Percentiles rank a stretch among this genome's conserved stretches.
These are phyloP conservation scores for Miltochrista miniata DNA, from an alignment of 2,888 invertebrate species.

Conservation along the genomic window DNA sequence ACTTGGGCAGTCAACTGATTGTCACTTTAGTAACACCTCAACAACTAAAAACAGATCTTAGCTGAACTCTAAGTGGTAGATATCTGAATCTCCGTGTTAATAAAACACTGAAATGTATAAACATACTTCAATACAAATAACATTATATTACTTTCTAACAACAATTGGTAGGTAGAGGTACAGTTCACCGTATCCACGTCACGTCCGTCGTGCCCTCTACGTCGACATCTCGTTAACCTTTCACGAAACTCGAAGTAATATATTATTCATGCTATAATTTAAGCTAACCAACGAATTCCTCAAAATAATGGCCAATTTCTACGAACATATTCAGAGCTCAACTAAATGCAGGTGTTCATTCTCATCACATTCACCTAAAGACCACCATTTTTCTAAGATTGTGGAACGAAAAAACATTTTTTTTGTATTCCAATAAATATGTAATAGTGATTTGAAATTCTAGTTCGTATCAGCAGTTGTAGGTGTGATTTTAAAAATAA, in stretches of 20 bases:
- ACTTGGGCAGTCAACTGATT: too few relatives aligned
- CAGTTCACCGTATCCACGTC: slow-evolving; percentile 29
- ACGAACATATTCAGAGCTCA: slow-evolving; percentile 12
- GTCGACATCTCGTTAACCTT: slow-evolving; percentile 70
- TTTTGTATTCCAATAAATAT: slow-evolving; percentile 25
- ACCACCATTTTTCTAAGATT: slow-evolving; percentile 35
- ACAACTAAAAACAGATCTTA: too few relatives aligned
- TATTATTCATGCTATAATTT: slow-evolving; percentile 66
- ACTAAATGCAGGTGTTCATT: slow-evolving; percentile 39
- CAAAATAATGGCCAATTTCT: slow-evolving; percentile 28
- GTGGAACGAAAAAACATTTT: slow-evolving; percentile 27
- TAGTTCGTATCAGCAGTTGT: slow-evolving; percentile 1
- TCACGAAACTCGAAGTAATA: slow-evolving; percentile 58
- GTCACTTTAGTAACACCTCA: too few relatives aligned
- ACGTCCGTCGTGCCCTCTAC: slow-evolving; percentile 23
- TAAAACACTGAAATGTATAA: too few relatives aligned
- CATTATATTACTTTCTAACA: too few relatives aligned
- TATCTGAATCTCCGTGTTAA: too few relatives aligned
- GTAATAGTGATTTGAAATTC: slow-evolving; percentile 27
- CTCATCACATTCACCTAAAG: slow-evolving; percentile 32
- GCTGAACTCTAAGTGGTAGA: too few relatives aligned
- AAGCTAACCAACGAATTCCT: slow-evolving; percentile 43
- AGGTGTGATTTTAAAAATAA: slow-evolving; percentile 5
- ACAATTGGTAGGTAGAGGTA: too few relatives aligned
- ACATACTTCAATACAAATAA: too few relatives aligned